phyloP scores from a whole-genome alignment of 2,797 vertebrate genomes.

The Mormyrops boulengeri region DNA sequence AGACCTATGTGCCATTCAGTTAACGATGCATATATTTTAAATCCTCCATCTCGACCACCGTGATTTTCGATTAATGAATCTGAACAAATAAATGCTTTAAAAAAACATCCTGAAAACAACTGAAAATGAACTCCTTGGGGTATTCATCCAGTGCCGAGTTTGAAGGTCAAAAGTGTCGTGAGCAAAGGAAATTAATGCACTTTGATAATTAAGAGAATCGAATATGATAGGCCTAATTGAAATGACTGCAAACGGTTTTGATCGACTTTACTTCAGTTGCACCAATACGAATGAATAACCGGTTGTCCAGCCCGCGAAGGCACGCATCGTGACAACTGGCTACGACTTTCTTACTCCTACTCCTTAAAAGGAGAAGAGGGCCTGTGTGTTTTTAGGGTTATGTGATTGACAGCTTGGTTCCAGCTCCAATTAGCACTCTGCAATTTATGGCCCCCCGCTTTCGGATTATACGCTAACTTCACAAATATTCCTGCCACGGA shows the following conservation, averaged over 20 bases:
- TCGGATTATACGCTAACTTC: constrained; percentile 78
- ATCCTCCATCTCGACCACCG: not conserved
- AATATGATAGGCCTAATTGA: constrained; percentile 26
- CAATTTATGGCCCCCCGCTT: constrained; percentile 79
- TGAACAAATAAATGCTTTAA: not conserved
- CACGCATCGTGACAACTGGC: constrained; percentile 66
- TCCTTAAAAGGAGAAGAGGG: constrained; percentile 76
- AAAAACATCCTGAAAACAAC: not conserved
- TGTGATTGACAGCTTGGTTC: constrained; percentile 68
- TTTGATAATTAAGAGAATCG: not conserved
- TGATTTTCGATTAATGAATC: not conserved
- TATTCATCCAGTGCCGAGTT: not conserved
- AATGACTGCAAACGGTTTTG: constrained; percentile 28
- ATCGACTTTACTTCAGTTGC: constrained; percentile 12
- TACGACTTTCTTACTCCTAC: constrained; percentile 58
- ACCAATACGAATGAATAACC: constrained; percentile 34
- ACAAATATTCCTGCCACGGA: constrained; percentile 76
- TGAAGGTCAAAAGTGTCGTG: not conserved
- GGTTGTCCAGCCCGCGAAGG: constrained; percentile 51
- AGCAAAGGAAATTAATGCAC: not conserved
- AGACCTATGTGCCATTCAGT: not conserved
- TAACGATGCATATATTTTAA: not conserved
- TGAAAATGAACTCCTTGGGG: not conserved
- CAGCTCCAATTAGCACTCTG: constrained; percentile 74
- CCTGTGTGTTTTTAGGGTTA: constrained; percentile 66